A percentile compares a stretch with the other conserved stretches of the same genome.
These are phyloP conservation scores for Koerneria pararmatus DNA, from an alignment of 2,888 invertebrate species.

Conservation along the genomic window DNA sequence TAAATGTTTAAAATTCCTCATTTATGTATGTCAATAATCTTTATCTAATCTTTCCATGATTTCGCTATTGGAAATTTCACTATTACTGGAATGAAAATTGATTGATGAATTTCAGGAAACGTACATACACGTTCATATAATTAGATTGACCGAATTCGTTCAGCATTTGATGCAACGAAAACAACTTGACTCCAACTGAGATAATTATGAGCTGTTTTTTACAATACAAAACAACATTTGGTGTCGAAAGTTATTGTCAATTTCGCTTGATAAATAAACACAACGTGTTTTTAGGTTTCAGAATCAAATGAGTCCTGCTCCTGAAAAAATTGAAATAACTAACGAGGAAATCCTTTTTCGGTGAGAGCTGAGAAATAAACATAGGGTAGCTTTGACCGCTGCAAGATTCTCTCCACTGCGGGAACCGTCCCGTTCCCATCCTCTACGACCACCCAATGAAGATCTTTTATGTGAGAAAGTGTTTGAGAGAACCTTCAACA, in stretches of 20 bases:
- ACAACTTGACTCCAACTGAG: too few species aligned
- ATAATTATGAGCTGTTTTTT: too few species aligned
- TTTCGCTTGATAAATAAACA: background rate
- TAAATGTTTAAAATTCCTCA: too few species aligned
- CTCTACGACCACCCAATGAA: slow-evolving; percentile 51
- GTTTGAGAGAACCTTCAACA: slow-evolving; percentile 42
- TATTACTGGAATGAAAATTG: too few species aligned
- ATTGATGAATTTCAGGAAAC: too few species aligned
- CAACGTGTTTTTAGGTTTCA: background rate
- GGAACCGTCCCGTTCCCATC: slow-evolving; percentile 35
- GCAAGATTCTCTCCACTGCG: slow-evolving; percentile 39
- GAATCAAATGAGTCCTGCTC: background rate
- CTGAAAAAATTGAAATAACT: slow-evolving; percentile 16
- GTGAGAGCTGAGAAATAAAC: slow-evolving; percentile 43
- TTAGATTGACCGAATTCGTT: too few species aligned
- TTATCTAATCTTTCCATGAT: too few species aligned
- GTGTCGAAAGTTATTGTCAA: background rate
- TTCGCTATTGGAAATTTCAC: too few species aligned
- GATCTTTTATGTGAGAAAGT: slow-evolving; percentile 35
- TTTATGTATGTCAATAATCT: too few species aligned
- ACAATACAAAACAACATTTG: slow-evolving; percentile 3
- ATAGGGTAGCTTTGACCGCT: slow-evolving; percentile 36
- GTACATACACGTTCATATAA: too few species aligned
- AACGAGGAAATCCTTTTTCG: slow-evolving; percentile 42
- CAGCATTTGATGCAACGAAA: too few species aligned